Evolutionary conservation across 2,888 invertebrate species (phyloP).

Genomic region (Cyclophora albipunctata): DNA sequence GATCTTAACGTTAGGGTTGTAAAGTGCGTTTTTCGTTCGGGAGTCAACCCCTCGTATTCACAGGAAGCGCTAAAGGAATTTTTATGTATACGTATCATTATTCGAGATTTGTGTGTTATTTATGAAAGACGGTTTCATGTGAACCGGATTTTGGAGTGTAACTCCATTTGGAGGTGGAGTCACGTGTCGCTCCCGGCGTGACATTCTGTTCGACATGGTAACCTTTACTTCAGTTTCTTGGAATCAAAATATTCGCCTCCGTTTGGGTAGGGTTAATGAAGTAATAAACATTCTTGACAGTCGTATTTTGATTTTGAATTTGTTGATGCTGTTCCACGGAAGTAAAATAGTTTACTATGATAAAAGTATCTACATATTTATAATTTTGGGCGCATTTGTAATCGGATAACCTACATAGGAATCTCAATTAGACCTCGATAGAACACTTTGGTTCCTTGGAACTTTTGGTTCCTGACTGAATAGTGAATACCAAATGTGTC

Average conservation of each 20-base stretch:
- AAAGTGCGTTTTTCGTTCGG: conserved; percentile 25
- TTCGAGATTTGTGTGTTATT: conserved; percentile 51
- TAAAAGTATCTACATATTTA: too few relatives aligned
- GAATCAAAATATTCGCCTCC: conserved; percentile 1
- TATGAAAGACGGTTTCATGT: conserved; percentile 35
- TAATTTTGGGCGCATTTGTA: too few relatives aligned
- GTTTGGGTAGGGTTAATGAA: too few relatives aligned
- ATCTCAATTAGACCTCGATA: too few relatives aligned
- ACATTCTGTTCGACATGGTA: conserved; percentile 8
- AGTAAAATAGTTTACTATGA: too few relatives aligned
- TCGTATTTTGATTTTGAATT: too few relatives aligned
- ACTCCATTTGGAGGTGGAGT: conserved; percentile 11
- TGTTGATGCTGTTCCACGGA: too few relatives aligned
- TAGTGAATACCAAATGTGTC: too few relatives aligned
- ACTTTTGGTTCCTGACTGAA: too few relatives aligned
- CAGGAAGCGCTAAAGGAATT: conserved; percentile 61
- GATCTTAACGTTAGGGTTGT: conserved; percentile 13
- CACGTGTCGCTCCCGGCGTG: neutral
- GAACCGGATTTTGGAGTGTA: conserved; percentile 26
- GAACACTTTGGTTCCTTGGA: too few relatives aligned
- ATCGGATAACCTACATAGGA: too few relatives aligned
- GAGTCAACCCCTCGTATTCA: conserved; percentile 34
- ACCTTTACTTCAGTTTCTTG: conserved; percentile 10
- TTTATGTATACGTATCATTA: conserved; percentile 58
- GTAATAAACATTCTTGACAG: too few relatives aligned